These are phyloP conservation scores for Odontesthes bonariensis DNA, from an alignment of 2,113 vertebrate genomes.

Conservation along the genomic window DNA sequence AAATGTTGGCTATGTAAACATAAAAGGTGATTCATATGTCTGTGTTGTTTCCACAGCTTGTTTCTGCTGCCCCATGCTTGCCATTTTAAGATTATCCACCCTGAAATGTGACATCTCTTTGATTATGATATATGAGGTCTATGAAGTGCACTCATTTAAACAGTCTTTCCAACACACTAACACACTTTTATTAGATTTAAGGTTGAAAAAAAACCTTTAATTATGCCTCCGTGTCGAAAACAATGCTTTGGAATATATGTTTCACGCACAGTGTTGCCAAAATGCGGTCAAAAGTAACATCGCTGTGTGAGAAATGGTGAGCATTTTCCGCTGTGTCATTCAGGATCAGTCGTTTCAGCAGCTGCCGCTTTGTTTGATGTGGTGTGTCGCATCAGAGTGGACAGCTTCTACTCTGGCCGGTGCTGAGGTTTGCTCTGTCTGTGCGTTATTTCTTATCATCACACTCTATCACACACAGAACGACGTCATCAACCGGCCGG, in stretches of 20 bases:
- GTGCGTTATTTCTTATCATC: conserved; percentile 27
- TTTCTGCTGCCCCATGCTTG: neutral
- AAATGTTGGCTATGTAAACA: no score
- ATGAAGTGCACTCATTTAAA: neutral
- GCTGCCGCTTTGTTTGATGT: conserved; percentile 39
- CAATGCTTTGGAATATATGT: neutral
- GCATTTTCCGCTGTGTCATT: conserved; percentile 7
- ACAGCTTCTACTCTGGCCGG: conserved; percentile 39
- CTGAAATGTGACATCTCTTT: neutral
- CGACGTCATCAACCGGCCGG: conserved; percentile 16
- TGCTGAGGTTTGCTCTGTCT: conserved; percentile 23
- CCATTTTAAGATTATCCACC: neutral
- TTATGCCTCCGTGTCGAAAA: neutral
- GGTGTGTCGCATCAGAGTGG: conserved; percentile 33
- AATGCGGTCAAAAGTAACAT: neutral
- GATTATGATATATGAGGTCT: neutral
- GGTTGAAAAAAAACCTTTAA: neutral
- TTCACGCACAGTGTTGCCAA: neutral
- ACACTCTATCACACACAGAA: conserved; percentile 18
- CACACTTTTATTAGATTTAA: neutral
- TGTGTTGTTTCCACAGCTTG: no score
- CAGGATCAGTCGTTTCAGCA: conserved; percentile 37
- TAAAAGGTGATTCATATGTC: no score
- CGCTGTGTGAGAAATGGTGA: neutral
- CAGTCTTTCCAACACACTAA: no score